Evolutionary conservation across 2,113 vertebrate species (phyloP).

Genomic region (Oreochromis spilurus): DNA sequence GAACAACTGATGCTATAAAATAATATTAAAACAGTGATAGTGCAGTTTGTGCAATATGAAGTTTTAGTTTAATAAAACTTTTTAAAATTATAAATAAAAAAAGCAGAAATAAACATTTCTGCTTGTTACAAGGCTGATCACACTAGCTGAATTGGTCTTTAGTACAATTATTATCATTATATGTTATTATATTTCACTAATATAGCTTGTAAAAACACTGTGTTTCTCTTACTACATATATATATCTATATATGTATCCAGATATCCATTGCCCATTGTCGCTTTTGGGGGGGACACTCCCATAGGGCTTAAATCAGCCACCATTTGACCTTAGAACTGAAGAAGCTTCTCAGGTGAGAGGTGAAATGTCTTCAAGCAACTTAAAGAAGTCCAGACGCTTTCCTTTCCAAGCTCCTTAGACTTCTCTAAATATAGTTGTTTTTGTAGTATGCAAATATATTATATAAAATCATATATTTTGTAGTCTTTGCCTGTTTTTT

Average conservation of each 20-base stretch:
- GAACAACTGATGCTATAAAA: not conserved
- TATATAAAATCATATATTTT: not conserved
- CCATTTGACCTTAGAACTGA: too few species aligned
- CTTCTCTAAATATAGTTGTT: fast-evolving
- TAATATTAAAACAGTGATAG: not conserved
- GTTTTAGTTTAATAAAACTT: not conserved
- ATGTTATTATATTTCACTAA: not conserved
- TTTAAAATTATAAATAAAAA: not conserved
- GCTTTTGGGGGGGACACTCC: fast-evolving
- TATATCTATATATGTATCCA: too few species aligned
- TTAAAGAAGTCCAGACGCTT: fast-evolving
- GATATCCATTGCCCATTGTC: not conserved
- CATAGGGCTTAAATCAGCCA: not conserved
- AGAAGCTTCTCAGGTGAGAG: not conserved
- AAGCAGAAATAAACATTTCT: not conserved
- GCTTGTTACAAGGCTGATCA: too few species aligned
- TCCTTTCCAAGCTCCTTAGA: not conserved
- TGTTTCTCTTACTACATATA: not conserved
- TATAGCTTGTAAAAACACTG: not conserved
- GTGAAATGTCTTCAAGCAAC: not conserved
- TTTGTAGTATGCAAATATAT: not conserved
- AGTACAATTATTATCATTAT: too few species aligned
- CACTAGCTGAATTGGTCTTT: too few species aligned
- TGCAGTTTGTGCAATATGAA: not conserved
- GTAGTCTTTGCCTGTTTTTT: not conserved